Conservation (phyloP, 2,888 invertebrate genomes). For the Carcina quercana region DNA sequence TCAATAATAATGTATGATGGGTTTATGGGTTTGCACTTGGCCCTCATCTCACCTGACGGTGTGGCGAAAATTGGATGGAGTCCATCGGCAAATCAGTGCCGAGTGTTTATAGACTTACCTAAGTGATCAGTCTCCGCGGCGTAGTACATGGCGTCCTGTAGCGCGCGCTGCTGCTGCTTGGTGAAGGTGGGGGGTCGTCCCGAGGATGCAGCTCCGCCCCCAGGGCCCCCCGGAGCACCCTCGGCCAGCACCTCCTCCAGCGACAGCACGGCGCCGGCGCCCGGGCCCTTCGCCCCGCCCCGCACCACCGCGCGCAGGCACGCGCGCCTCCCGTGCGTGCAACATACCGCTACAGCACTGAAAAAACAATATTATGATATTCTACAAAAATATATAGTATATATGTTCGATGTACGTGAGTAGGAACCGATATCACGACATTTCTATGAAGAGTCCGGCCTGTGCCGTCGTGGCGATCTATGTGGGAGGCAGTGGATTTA, state of each 20-base stretch:
- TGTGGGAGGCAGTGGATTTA: too few relatives aligned
- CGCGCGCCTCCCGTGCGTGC: constrained; percentile 88
- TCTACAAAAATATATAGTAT: not conserved
- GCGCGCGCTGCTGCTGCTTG: constrained; percentile 87
- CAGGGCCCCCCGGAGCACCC: constrained; percentile 79
- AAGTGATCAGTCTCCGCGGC: constrained; percentile 93
- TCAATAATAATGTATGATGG: too few relatives aligned
- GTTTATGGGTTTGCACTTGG: too few relatives aligned
- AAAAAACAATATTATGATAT: constrained; percentile 4
- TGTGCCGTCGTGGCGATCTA: too few relatives aligned
- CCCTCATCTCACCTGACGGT: too few relatives aligned
- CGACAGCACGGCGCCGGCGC: constrained; percentile 84
- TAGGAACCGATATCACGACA: too few relatives aligned
- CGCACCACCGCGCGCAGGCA: constrained; percentile 81
- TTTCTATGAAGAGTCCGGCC: too few relatives aligned
- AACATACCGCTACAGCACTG: constrained; percentile 91
- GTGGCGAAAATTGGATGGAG: too few relatives aligned
- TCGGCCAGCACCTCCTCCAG: constrained; percentile 94
- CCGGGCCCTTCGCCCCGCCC: constrained; percentile 72
- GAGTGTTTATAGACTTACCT: too few relatives aligned
- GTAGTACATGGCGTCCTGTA: constrained; percentile 96
- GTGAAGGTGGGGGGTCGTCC: constrained; percentile 70
- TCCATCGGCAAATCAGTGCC: too few relatives aligned
- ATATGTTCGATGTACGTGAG: not conserved
- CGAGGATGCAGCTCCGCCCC: constrained; percentile 41